Conservation (phyloP, 2,888 invertebrate genomes). For the Synergus japonicus region DNA sequence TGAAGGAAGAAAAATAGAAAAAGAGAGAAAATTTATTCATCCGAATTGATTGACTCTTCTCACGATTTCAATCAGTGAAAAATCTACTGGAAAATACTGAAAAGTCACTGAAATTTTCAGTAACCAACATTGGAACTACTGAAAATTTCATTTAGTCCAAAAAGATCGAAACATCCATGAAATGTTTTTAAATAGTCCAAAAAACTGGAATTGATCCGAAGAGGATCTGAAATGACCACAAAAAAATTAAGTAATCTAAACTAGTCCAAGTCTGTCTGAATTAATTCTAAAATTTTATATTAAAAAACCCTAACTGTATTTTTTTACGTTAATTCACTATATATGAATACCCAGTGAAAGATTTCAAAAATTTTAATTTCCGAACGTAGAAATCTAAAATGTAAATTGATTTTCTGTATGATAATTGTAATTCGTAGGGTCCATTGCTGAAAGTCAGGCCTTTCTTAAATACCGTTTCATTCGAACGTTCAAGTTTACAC, state of each 20-base stretch:
- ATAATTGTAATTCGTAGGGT: not conserved
- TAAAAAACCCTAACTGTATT: not conserved
- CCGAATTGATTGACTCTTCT: no score
- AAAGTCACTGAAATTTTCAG: no score
- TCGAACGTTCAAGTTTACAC: slow-evolving; percentile 6
- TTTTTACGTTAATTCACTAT: not conserved
- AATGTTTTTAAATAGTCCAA: no score
- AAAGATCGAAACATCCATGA: no score
- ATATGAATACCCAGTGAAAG: not conserved
- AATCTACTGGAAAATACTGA: no score
- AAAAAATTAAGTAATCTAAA: not conserved
- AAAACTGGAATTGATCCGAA: not conserved
- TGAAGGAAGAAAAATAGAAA: not conserved
- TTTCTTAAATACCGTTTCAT: slow-evolving; percentile 37
- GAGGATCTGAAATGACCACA: not conserved
- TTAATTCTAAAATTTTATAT: not conserved
- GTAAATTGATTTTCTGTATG: not conserved
- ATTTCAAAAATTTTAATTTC: not conserved
- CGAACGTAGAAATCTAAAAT: not conserved
- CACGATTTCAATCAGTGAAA: no score
- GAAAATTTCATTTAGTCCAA: no score
- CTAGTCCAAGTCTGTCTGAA: no score
- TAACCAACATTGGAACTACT: no score
- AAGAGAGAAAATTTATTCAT: not conserved
- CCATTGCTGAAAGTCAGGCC: slow-evolving; percentile 25